Evolutionary conservation across 2,888 invertebrate species (phyloP).

Genomic region (Cylindroiulus punctatus): DNA sequence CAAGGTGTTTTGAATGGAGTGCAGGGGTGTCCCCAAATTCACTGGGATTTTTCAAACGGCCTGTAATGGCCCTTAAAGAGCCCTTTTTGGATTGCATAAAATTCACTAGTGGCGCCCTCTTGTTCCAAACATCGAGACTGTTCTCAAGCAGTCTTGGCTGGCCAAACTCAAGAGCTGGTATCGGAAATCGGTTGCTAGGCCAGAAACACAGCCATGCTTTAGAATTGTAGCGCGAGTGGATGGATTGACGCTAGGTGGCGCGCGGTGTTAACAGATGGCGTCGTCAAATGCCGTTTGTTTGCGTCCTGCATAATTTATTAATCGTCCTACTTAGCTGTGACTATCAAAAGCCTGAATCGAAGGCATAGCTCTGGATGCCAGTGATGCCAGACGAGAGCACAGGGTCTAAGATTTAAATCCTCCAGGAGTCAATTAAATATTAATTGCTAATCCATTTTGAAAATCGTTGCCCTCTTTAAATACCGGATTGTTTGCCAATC

Average conservation of each 20-base stretch:
- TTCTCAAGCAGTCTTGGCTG: background rate
- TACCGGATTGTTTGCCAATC: conserved; percentile 35
- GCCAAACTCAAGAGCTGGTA: background rate
- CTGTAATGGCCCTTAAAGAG: background rate
- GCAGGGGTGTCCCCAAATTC: background rate
- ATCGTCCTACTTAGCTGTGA: background rate
- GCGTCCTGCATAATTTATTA: conserved; percentile 11
- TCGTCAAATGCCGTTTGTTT: background rate
- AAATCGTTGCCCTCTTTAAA: conserved; percentile 43
- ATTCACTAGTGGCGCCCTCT: no score
- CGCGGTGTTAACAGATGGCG: background rate
- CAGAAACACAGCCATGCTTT: background rate
- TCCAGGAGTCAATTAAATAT: conserved; percentile 8
- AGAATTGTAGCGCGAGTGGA: background rate
- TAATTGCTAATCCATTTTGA: conserved; percentile 45
- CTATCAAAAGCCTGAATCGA: background rate
- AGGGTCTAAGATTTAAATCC: background rate
- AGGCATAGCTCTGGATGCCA: background rate
- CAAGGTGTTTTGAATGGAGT: no score
- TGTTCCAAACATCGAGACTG: background rate
- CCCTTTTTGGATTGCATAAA: background rate
- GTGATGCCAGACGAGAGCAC: background rate
- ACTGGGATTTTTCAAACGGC: no score
- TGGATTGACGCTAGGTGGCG: background rate
- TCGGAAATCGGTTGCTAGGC: background rate